Base-by-base conservation (phyloP, 1,140 invertebrate genomes). In the Calliopsis andreniformis region DNA sequence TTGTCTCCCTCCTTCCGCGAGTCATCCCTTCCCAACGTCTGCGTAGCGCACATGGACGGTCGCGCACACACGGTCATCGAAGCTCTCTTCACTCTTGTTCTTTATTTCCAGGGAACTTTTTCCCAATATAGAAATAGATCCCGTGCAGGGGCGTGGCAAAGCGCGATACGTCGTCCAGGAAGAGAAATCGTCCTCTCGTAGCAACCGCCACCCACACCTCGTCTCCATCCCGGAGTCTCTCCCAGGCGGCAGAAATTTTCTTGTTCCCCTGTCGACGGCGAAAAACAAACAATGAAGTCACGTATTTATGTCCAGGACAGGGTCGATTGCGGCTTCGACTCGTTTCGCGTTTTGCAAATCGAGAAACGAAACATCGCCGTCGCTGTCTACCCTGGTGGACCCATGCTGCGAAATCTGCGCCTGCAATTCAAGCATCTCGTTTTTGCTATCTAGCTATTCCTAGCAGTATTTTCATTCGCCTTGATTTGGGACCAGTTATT, bases 101-200 rank as follows among this genome's bases (percentile, higher is more conserved):
- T 30, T 73, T 68, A 69, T 82, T 82, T 63, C 66, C 35, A 70
- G 76, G 82, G 76, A 72, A 78, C 76, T 84, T 87, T 85, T 84
- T 76, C 66, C 76, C 84, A 68, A 87, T 86, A 86, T 76, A 80
- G 78, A 75, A 86, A 86, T 85, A 85, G 80, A 79, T 68, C 58
- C 43, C 43, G 63, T 56, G 49, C 61, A 63, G 62, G 80, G 86
- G 84, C 71, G 78, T 79, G 79, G 76, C 66, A 69, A 51, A 53
- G 68, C 61, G 67, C 76, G 82, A 84, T 82, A 84, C 79, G 77
- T 84, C 77, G 77, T 51, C 47, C 49, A 10, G 56, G 51, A 87
- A 86, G 82, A 86, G 82, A 79, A 79, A 86, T 87, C 69, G 84
- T 84, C 53, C 71, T 75, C 68, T 78, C 79, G 82, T 77, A 86